Base-by-base conservation (phyloP, 2,113 vertebrate genomes). In the Lycocorax pyrrhopterus region DNA sequence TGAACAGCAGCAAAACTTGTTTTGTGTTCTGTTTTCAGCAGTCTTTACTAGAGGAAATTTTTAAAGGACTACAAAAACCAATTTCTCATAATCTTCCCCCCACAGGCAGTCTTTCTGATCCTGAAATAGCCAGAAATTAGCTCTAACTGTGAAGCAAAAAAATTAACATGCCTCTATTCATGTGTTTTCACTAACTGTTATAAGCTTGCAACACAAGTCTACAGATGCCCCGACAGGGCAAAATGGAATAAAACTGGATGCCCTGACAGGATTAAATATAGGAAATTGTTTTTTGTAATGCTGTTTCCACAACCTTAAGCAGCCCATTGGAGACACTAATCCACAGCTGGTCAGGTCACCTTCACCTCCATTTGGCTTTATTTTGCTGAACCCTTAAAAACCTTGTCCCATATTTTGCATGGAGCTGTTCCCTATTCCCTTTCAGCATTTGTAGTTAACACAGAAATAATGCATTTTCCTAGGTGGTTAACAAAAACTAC, bases 91-190 rank as follows among this genome's bases (percentile, higher is more conserved):
- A 75, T 92, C 51, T 59, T 66, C 7, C 6, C 17, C 14, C 16
- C 7, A 27, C 16, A 62, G 13, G 22, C 51, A 76, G n/a, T 46
- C 37, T 32, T 75, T 76, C 63, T 76, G 39, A 85, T 60, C 21
- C 46, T 35, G 75, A 85, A 94, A 78, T 43, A 88, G 33, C 39
- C 63, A 85, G 75, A 93, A 87, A 86, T 80, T 67, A 88, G 30
- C 51, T 93, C 39, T 55, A 91, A 33, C 32, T 7, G 10, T 58
- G 47, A 91, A 84, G 49, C 21, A 62, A 49, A 75, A 85, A 79
- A 58, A 52, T 80, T 79, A 96, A 63, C 22, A 59, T 35, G 37
- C 10, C 26, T 75, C 60, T 84, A 51, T 22, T 51, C 73, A 83
- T 30, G 13, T 59, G 17, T 41, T 93, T 94, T 83, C 22, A 41